Evolutionary conservation across 2,113 vertebrate genomes (phyloP).

Genomic region (Corythoichthys haematopterus): DNA sequence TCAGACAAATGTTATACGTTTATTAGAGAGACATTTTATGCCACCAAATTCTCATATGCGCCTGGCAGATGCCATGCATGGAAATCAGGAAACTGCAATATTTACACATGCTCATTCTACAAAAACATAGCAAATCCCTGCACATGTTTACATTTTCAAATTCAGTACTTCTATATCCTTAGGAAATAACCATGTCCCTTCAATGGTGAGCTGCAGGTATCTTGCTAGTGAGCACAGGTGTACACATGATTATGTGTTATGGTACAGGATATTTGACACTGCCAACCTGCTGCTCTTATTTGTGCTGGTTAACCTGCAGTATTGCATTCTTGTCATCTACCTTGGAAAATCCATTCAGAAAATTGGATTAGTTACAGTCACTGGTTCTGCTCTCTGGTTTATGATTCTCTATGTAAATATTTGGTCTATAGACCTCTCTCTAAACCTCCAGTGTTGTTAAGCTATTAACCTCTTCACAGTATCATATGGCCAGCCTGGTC

Average conservation of each 20-base stretch:
- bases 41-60: no score
- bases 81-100: no score
- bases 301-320: conserved; percentile 23
- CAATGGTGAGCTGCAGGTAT: not conserved
- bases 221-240: not conserved
- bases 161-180: not conserved
- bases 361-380: conserved; percentile 40
- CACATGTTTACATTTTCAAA: not conserved
- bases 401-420: conserved; percentile 37
- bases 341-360: conserved; percentile 44
- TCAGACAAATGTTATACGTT: no score
- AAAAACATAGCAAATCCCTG: no score
- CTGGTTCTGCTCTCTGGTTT: conserved; percentile 4
- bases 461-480: conserved; percentile 40
- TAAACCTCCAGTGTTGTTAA: conserved; percentile 10
- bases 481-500: not conserved
- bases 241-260: not conserved
- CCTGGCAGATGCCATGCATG: no score
- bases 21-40: no score
- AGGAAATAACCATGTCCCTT: not conserved
- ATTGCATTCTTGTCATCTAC: conserved; percentile 25
- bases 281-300: conserved; percentile 32
- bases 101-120: no score
- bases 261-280: conserved; percentile 24
- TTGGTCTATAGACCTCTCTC: conserved; percentile 41